A percentile compares a stretch with the other conserved stretches of the same genome.
phyloP scores from a whole-genome alignment of 2,888 invertebrate species.

The Imbricaverruca yamaguchii region DNA sequence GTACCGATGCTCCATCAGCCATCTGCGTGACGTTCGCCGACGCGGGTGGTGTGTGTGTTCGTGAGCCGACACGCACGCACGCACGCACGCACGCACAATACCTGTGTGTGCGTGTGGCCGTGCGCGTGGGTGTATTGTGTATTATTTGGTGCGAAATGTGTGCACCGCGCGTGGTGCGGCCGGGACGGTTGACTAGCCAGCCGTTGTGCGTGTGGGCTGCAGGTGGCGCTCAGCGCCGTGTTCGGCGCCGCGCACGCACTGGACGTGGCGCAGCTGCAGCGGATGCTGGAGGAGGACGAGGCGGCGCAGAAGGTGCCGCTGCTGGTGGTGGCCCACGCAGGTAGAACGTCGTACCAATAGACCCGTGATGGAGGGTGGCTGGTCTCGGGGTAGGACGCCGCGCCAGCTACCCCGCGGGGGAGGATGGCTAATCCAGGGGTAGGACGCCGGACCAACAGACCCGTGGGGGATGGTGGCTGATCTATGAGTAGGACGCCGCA shows the following conservation, averaged over 20 bases:
- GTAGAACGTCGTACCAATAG: conserved; percentile 18
- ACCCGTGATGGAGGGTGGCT: not conserved
- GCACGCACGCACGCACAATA: too few species aligned
- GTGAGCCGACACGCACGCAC: too few species aligned
- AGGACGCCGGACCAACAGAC: not conserved
- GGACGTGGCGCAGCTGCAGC: conserved; percentile 72
- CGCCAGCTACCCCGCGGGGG: not conserved
- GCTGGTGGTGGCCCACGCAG: conserved; percentile 52
- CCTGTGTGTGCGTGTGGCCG: too few species aligned
- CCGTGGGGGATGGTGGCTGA: not conserved
- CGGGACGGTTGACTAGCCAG: too few species aligned
- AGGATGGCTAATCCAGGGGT: conserved; percentile 25
- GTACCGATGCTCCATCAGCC: too few species aligned
- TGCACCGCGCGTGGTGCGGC: too few species aligned
- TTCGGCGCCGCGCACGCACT: conserved; percentile 66
- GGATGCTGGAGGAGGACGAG: conserved; percentile 70
- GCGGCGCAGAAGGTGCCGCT: conserved; percentile 65
- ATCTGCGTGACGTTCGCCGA: too few species aligned
- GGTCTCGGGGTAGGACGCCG: not conserved
- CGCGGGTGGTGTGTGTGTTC: too few species aligned
- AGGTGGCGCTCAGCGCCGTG: conserved; percentile 69
- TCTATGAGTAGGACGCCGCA: conserved; percentile 23
- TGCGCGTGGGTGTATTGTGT: too few species aligned
- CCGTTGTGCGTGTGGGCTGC: conserved; percentile 42
- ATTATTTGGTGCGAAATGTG: too few species aligned